A percentile compares a stretch with the other conserved stretches of the same genome.
Conservation (phyloP, 92 coral and sea anemone species). For the Anthopleura xanthogrammica region DNA sequence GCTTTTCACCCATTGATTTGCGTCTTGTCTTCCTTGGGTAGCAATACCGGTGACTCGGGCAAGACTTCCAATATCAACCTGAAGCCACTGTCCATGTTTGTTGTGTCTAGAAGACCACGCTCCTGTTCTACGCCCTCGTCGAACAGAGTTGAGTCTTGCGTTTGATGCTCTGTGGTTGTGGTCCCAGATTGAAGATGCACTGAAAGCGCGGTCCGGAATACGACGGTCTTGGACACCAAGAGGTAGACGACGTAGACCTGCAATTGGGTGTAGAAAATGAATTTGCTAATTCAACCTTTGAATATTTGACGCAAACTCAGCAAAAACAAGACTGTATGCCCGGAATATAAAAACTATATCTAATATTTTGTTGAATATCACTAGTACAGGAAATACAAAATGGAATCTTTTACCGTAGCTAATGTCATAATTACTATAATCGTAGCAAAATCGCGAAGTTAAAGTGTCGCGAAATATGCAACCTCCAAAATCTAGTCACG, state of each 20-base stretch:
- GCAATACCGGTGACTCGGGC: constrained; percentile 62
- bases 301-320: too few relatives aligned
- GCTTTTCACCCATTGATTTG: constrained; percentile 51
- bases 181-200: constrained; percentile 56
- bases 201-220: constrained; percentile 41
- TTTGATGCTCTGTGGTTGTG: constrained; percentile 67
- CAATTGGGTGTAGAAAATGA: too few relatives aligned
- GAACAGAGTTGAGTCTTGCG: constrained; percentile 58
- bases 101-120: constrained; percentile 70
- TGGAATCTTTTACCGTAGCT: too few relatives aligned
- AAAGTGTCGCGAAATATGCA: too few relatives aligned
- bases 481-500: too few relatives aligned
- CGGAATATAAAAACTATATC: too few relatives aligned
- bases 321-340: not conserved
- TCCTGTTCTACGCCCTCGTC: constrained; percentile 63
- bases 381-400: too few relatives aligned
- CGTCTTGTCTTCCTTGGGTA: constrained; percentile 60
- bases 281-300: too few relatives aligned
- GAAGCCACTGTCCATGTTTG: constrained; percentile 68
- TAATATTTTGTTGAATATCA: too few relatives aligned
- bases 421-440: too few relatives aligned
- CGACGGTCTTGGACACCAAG: constrained; percentile 52
- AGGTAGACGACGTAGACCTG: constrained; percentile 33
- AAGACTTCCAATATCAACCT: constrained; percentile 62
- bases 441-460: too few relatives aligned